phyloP scores from a whole-genome alignment of 1,140 invertebrate genomes.

The Lerema accius region DNA sequence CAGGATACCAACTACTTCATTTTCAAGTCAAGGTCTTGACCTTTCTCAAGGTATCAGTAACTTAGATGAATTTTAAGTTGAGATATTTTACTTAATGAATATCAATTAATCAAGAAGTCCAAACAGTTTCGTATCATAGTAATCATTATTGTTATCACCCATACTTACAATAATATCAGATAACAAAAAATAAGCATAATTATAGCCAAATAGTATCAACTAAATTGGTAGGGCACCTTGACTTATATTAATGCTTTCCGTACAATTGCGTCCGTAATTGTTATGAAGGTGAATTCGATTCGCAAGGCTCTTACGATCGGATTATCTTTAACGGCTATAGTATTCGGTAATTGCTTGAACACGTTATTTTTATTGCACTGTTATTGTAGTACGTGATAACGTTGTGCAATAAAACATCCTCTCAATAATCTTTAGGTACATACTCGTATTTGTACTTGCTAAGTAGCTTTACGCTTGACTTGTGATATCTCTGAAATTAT shows the following conservation, averaged over 20 bases:
- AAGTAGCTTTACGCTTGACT: no score
- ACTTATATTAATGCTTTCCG: conserved; percentile 40
- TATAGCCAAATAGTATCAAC: conserved; percentile 31
- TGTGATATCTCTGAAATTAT: no score
- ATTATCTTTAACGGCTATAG: conserved; percentile 33
- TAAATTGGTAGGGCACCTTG: conserved; percentile 39
- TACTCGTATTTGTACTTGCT: no score
- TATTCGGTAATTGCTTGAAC: conserved; percentile 13
- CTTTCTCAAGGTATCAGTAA: not conserved
- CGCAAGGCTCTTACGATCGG: conserved; percentile 30
- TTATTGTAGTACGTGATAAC: not conserved
- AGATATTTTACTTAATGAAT: no score
- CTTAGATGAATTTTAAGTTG: no score
- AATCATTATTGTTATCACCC: no score
- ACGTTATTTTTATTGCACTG: conserved; percentile 12
- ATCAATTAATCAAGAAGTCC: no score
- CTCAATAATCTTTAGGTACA: not conserved
- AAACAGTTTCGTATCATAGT: no score
- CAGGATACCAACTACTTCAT: not conserved
- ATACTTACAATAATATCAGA: no score
- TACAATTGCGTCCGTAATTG: conserved; percentile 39
- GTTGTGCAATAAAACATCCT: not conserved
- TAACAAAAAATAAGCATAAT: not conserved
- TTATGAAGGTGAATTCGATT: conserved; percentile 41
- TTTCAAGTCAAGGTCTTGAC: not conserved